These are phyloP conservation scores for Pollachius pollachius DNA, from an alignment of 2,113 vertebrate genomes.

Conservation along the genomic window DNA sequence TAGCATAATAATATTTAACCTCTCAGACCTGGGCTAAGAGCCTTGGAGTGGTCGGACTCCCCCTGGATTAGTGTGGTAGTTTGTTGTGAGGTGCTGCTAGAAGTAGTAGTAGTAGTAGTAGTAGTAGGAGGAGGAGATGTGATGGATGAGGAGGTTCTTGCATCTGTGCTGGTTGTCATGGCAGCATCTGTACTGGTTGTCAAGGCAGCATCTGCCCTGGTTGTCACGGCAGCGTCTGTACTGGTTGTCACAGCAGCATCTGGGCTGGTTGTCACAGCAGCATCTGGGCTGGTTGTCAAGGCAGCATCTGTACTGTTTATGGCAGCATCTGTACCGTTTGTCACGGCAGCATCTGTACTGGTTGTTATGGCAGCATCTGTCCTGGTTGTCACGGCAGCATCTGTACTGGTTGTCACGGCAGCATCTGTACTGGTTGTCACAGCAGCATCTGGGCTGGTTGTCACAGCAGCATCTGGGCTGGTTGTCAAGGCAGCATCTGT, in stretches of 20 bases:
- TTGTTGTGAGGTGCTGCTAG: no score
- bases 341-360: rapidly evolving
- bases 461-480: rapidly evolving
- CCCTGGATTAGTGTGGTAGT: no score
- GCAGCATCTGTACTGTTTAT: background rate
- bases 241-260: background rate
- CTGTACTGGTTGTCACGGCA: rapidly evolving
- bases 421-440: rapidly evolving
- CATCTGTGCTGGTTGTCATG: no score
- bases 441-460: background rate
- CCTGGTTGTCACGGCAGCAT: background rate
- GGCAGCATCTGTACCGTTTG: rapidly evolving
- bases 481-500: rapidly evolving
- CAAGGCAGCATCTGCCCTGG: no score
- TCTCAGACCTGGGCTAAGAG: no score
- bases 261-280: rapidly evolving
- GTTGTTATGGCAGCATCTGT: background rate
- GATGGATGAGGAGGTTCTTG: no score
- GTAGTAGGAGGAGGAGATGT: no score
- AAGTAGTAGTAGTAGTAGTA: no score
- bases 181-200: no score
- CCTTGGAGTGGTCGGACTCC: no score
- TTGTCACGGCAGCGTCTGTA: background rate
- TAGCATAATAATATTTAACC: no score
- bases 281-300: rapidly evolving